Conservation (phyloP, 1,140 invertebrate genomes). For the Elymnias hypermnestra region DNA sequence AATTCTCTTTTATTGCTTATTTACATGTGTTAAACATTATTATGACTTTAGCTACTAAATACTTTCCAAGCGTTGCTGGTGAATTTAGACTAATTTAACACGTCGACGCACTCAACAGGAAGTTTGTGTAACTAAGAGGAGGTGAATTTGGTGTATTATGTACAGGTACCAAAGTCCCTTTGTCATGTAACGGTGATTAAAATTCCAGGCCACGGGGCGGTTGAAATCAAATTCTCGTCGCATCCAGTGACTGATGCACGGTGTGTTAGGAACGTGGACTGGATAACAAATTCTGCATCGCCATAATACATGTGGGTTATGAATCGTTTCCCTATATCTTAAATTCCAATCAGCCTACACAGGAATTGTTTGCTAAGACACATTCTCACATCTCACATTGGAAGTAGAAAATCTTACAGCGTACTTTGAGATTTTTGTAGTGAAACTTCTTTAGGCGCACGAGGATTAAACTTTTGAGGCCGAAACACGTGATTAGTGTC, state of each 20-base stretch:
- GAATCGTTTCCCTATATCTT: slow-evolving; percentile 44
- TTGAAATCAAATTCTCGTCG: slow-evolving; percentile 43
- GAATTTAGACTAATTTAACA: background rate
- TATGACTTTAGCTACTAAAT: too few relatives aligned
- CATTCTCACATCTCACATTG: too few relatives aligned
- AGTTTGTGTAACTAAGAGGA: background rate
- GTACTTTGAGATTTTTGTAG: too few relatives aligned
- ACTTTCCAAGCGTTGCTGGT: background rate
- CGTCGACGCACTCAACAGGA: background rate
- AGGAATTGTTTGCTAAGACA: slow-evolving; percentile 13
- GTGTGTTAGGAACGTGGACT: slow-evolving; percentile 38
- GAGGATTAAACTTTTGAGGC: too few relatives aligned
- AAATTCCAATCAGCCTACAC: slow-evolving; percentile 18
- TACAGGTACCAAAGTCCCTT: slow-evolving; percentile 16
- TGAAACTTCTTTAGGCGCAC: too few relatives aligned
- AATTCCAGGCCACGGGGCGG: slow-evolving; percentile 39
- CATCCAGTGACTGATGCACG: slow-evolving; percentile 39
- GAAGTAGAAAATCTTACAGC: too few relatives aligned
- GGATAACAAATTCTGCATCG: slow-evolving; percentile 37
- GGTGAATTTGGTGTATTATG: slow-evolving; percentile 7
- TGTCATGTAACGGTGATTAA: slow-evolving; percentile 35
- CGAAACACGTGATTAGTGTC: too few relatives aligned
- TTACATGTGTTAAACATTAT: too few relatives aligned
- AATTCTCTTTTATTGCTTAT: too few relatives aligned
- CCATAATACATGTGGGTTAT: slow-evolving; percentile 31